These are phyloP conservation scores for Scalopus aquaticus DNA, from an alignment of 2,113 vertebrate species.

Conservation along the genomic window DNA sequence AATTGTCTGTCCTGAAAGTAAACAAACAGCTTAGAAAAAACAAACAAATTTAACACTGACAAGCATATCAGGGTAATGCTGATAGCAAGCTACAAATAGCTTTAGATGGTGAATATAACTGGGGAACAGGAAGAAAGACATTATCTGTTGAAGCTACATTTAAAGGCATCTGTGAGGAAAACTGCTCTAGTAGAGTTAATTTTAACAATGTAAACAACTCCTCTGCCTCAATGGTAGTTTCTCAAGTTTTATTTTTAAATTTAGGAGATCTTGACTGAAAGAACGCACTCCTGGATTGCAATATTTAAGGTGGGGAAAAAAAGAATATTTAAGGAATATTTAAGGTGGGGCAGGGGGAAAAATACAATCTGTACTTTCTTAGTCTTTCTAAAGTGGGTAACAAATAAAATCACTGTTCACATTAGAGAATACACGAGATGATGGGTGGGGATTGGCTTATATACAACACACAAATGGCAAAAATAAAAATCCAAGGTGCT, in stretches of 20 bases:
- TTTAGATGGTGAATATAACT: background rate
- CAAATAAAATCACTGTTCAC: background rate
- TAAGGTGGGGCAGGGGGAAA: too few species aligned
- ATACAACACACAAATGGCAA: background rate
- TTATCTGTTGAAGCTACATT: background rate
- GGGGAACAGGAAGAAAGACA: background rate
- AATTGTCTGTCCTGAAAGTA: slow-evolving; percentile 46
- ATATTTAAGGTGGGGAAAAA: slow-evolving; percentile 30
- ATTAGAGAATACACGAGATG: background rate
- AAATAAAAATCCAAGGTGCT: slow-evolving; percentile 19
- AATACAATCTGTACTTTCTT: slow-evolving; percentile 9
- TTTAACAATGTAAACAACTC: slow-evolving; percentile 43
- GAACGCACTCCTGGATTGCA: background rate
- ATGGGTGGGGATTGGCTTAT: background rate
- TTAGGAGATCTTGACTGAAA: slow-evolving; percentile 38
- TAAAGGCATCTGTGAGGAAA: slow-evolving; percentile 52
- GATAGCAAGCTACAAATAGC: slow-evolving; percentile 36
- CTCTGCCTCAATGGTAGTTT: slow-evolving; percentile 17
- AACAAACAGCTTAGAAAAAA: slow-evolving; percentile 22
- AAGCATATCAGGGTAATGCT: slow-evolving; percentile 46
- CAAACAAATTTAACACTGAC: slow-evolving; percentile 64
- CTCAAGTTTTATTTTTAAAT: slow-evolving; percentile 51
- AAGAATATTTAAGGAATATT: too few species aligned
- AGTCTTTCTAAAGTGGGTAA: background rate
- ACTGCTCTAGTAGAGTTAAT: background rate